Percentiles rank a stretch among this genome's conserved stretches.
Conservation (phyloP, 2,797 vertebrate species). For the Orestias chungarensis region DNA sequence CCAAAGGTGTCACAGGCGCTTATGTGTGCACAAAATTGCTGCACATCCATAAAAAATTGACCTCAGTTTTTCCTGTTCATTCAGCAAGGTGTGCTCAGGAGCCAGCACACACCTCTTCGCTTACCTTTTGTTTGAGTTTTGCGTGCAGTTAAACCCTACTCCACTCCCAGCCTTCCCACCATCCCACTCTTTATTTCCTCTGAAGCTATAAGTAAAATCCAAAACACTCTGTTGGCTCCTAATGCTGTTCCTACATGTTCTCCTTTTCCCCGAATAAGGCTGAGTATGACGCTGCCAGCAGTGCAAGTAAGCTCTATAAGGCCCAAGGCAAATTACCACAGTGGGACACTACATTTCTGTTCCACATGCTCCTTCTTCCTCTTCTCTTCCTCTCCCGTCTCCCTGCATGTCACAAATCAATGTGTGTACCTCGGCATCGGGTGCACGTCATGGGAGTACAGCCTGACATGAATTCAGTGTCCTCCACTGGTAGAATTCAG, state of each 20-base stretch:
- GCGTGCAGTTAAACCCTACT: conserved; percentile 57
- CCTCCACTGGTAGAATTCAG: conserved; percentile 57
- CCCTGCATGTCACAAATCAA: conserved; percentile 65
- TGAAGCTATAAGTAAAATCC: conserved; percentile 59
- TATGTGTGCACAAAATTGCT: conserved; percentile 69
- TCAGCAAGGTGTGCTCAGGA: conserved; percentile 12
- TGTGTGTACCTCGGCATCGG: conserved; percentile 63
- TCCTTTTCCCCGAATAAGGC: conserved; percentile 54
- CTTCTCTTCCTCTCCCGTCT: conserved; percentile 34
- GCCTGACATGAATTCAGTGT: conserved; percentile 71
- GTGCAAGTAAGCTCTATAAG: conserved; percentile 68
- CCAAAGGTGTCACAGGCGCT: conserved; percentile 67
- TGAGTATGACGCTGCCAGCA: conserved; percentile 58
- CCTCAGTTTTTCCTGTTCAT: conserved; percentile 30
- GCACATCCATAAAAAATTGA: conserved; percentile 60
- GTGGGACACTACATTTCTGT: conserved; percentile 62
- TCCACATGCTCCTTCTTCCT: conserved; percentile 48
- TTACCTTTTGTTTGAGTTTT: conserved; percentile 62
- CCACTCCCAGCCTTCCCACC: conserved; percentile 37
- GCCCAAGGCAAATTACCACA: conserved; percentile 75
- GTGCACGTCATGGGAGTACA: conserved; percentile 57
- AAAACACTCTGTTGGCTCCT: conserved; percentile 61
- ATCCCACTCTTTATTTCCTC: conserved; percentile 55
- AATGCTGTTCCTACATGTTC: conserved; percentile 61
- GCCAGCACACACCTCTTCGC: conserved; percentile 24